phyloP scores from a whole-genome alignment of 2,888 invertebrate species.

The Pegoplata infirma region DNA sequence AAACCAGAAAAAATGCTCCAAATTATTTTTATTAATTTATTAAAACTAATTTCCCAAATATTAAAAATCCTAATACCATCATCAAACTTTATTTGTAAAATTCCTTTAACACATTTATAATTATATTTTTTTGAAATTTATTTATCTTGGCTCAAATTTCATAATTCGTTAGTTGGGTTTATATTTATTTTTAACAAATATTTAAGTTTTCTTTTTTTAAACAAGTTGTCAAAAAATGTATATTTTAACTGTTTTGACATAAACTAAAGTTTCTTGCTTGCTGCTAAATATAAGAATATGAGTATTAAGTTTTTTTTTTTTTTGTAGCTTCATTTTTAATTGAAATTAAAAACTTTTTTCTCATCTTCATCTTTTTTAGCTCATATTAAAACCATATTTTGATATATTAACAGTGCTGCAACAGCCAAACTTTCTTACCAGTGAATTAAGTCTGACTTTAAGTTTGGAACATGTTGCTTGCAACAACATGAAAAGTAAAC shows the following conservation, averaged over 20 bases:
- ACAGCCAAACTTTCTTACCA: not conserved
- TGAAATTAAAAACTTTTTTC: conserved; percentile 56
- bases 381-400: conserved; percentile 49
- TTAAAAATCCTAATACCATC: too few relatives aligned
- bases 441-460: conserved; percentile 34
- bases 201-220: conserved; percentile 26
- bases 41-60: too few relatives aligned
- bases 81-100: too few relatives aligned
- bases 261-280: conserved; percentile 41
- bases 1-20: too few relatives aligned
- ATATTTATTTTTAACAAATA: conserved; percentile 39
- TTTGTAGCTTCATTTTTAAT: conserved; percentile 19
- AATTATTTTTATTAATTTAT: too few relatives aligned
- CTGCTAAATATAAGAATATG: too few relatives aligned
- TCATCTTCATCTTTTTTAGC: conserved; percentile 3
- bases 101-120: not conserved
- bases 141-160: conserved; percentile 33
- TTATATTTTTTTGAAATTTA: not conserved
- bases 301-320: conserved; percentile 53
- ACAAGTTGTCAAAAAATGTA: conserved; percentile 27
- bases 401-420: conserved; percentile 30
- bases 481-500: conserved; percentile 35
- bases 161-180: too few relatives aligned
- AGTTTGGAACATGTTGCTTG: conserved; percentile 21
- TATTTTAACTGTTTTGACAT: conserved; percentile 38